phyloP scores from a whole-genome alignment of 2,888 invertebrate species.

The Amphiduros pacificus region DNA sequence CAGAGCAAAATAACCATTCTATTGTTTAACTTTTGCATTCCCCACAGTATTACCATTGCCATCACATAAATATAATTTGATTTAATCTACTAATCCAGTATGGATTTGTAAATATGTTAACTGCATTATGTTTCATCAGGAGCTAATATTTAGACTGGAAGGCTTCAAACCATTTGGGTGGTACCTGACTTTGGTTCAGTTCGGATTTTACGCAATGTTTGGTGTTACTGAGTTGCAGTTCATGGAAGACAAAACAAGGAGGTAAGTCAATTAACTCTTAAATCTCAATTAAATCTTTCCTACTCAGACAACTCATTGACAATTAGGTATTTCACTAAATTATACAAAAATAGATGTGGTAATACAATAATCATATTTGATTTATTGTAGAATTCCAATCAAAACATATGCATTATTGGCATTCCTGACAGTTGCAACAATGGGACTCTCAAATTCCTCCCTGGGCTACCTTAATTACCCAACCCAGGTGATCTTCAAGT shows the following conservation, averaged over 20 bases:
- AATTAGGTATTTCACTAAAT: no score
- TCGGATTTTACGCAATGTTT: slow-evolving; percentile 80
- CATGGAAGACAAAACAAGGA: slow-evolving; percentile 65
- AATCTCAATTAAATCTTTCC: no score
- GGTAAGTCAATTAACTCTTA: slow-evolving; percentile 57
- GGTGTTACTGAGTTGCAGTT: slow-evolving; percentile 74
- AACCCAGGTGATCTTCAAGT: slow-evolving; percentile 95
- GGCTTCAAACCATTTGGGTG: slow-evolving; percentile 88
- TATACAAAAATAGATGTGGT: no score
- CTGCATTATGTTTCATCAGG: no score
- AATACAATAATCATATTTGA: not conserved
- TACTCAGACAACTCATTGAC: no score
- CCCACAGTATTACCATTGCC: no score
- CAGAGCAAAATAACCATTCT: no score
- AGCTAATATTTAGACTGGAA: slow-evolving; percentile 86
- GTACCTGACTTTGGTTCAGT: slow-evolving; percentile 90
- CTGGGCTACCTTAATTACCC: slow-evolving; percentile 94
- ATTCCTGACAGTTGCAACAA: slow-evolving; percentile 86
- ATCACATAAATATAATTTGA: no score
- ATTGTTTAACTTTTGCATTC: no score
- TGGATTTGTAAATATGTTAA: no score
- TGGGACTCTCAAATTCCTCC: slow-evolving; percentile 94
- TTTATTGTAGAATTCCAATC: slow-evolving; percentile 76
- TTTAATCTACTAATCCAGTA: no score
- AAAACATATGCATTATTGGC: slow-evolving; percentile 80